Conservation (phyloP, 2,797 vertebrate species). For the Graptemys geographica region DNA sequence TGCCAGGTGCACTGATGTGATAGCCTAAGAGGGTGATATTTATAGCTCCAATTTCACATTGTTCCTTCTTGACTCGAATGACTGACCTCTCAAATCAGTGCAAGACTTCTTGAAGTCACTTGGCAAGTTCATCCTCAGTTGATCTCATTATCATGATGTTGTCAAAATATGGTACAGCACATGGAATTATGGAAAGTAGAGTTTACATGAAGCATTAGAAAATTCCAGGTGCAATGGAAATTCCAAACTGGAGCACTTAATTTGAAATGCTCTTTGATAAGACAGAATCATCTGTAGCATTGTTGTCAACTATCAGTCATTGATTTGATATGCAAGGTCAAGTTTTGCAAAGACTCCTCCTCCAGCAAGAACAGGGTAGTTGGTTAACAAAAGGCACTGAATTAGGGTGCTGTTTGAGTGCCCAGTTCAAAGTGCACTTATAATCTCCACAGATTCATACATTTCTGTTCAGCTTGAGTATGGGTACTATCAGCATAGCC, state of each 20-base stretch:
- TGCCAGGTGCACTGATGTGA: not conserved
- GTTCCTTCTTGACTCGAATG: not conserved
- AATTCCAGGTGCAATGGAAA: not conserved
- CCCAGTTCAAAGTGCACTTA: not conserved
- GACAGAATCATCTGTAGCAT: not conserved
- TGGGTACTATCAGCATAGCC: not conserved
- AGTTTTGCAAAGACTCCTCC: conserved; percentile 3
- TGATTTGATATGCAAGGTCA: not conserved
- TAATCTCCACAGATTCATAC: not conserved
- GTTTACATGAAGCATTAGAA: not conserved
- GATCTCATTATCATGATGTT: not conserved
- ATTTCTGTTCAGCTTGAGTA: not conserved
- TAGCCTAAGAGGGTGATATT: not conserved
- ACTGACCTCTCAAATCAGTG: not conserved
- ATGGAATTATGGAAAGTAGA: not conserved
- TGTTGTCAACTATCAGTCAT: not conserved
- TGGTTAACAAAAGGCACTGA: not conserved
- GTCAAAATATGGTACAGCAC: not conserved
- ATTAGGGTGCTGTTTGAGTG: not conserved
- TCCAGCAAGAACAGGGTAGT: not conserved
- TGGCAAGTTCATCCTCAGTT: not conserved
- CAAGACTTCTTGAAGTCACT: not conserved
- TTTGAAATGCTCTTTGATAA: not conserved
- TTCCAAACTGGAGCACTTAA: not conserved
- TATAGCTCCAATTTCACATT: not conserved